Conservation (phyloP, 2,888 invertebrate genomes). For the Exocentrus adspersus region DNA sequence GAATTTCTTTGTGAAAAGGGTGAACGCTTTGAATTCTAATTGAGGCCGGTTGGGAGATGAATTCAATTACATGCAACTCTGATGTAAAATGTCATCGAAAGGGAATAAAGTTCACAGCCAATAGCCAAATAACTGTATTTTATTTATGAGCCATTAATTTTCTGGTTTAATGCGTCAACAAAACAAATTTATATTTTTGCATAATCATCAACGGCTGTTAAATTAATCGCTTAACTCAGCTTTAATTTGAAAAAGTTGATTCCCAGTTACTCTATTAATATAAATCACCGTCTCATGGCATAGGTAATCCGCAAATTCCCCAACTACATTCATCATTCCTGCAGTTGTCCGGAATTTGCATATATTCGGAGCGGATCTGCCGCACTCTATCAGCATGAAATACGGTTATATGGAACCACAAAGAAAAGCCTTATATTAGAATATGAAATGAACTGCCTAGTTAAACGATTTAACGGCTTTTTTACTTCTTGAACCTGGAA, state of each 20-base stretch:
- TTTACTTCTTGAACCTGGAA: no score
- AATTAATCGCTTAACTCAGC: slow-evolving; percentile 3
- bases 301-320: slow-evolving; percentile 4
- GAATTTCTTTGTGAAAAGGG: slow-evolving; percentile 20
- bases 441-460: slow-evolving; percentile 24
- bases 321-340: slow-evolving; percentile 19
- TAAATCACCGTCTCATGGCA: slow-evolving; percentile 16
- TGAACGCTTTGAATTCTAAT: slow-evolving; percentile 20
- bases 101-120: slow-evolving; percentile 1
- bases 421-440: slow-evolving; percentile 23
- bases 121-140: slow-evolving; percentile 2
- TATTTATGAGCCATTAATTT: slow-evolving; percentile 1
- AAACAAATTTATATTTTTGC: not conserved
- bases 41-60: slow-evolving; percentile 18
- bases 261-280: slow-evolving; percentile 13
- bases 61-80: slow-evolving; percentile 14
- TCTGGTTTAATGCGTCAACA: not conserved
- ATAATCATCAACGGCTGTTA: no score
- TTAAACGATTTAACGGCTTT: slow-evolving; percentile 26
- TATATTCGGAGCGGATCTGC: slow-evolving; percentile 9
- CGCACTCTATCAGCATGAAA: slow-evolving; percentile 24
- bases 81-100: slow-evolving; percentile 14
- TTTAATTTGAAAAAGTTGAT: no score
- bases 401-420: slow-evolving; percentile 13
- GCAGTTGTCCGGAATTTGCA: slow-evolving; percentile 25